A percentile compares a stretch with the other conserved stretches of the same genome.
Evolutionary conservation across 2,113 vertebrate species (phyloP).

Genomic region (Empidonax traillii): DNA sequence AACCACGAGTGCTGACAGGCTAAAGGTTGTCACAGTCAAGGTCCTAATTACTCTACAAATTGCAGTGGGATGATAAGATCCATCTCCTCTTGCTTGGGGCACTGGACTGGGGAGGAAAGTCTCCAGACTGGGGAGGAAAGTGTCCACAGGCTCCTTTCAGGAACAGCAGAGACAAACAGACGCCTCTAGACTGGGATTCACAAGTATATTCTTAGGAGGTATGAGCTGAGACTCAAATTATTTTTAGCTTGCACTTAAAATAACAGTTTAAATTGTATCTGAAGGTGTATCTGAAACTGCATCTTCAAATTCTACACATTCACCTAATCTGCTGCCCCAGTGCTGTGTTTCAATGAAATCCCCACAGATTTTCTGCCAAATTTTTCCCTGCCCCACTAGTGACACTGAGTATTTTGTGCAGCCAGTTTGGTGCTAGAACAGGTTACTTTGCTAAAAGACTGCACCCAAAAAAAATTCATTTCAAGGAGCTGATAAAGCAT

Average conservation of each 20-base stretch:
- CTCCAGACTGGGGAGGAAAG: background rate
- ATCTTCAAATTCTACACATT: background rate
- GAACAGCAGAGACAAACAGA: background rate
- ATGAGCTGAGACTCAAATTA: background rate
- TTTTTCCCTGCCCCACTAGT: background rate
- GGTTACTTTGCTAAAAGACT: background rate
- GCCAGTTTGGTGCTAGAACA: accelerated
- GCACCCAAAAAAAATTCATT: background rate
- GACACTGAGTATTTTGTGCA: background rate
- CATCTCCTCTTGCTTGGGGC: background rate
- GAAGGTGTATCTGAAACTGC: background rate
- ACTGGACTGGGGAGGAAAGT: background rate
- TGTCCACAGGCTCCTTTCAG: background rate
- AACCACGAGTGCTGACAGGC: conserved; percentile 13
- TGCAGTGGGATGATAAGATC: background rate
- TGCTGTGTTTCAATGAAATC: background rate
- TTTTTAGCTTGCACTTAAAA: background rate
- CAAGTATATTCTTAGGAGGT: background rate
- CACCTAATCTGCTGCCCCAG: background rate
- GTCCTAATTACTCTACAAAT: conserved; percentile 41
- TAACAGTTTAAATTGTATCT: background rate
- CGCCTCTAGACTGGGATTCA: background rate
- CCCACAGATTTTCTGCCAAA: background rate
- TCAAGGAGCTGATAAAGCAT: background rate
- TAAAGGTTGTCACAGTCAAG: conserved; percentile 32